phyloP scores from a whole-genome alignment of 1,140 invertebrate genomes.

The Holcopasites calliopsidis region DNA sequence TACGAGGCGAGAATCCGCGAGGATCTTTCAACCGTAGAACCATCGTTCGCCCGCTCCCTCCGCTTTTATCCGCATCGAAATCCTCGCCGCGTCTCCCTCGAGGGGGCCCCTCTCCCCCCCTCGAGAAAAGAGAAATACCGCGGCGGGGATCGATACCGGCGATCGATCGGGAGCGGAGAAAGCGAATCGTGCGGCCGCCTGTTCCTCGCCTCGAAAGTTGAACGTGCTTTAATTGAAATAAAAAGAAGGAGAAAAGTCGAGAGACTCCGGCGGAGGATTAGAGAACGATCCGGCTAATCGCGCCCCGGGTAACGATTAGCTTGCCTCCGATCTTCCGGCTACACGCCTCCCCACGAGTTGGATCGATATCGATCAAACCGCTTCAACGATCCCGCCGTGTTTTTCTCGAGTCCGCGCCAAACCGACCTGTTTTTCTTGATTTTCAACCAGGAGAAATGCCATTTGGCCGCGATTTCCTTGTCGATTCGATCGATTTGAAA shows the following conservation, averaged over 20 bases:
- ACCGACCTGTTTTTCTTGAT: constrained; percentile 1
- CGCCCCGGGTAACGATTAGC: constrained; percentile 6
- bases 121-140: constrained; percentile 26
- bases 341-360: neutral
- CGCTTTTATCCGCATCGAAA: constrained; percentile 27
- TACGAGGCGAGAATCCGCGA: constrained; percentile 61
- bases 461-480: neutral
- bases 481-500: neutral
- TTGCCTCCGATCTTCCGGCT: constrained; percentile 9
- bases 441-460: constrained; percentile 2
- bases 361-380: constrained; percentile 8
- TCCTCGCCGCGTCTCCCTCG: neutral
- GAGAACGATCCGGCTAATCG: constrained; percentile 4
- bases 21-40: constrained; percentile 16
- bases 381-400: neutral
- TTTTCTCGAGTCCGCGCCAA: neutral
- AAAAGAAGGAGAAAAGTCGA: neutral
- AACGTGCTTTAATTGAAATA: constrained; percentile 28
- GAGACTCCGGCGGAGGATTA: neutral
- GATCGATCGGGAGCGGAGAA: constrained; percentile 64
- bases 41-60: neutral
- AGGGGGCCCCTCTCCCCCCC: neutral
- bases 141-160: constrained; percentile 57
- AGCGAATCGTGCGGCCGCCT: constrained; percentile 56
- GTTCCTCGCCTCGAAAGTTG: constrained; percentile 46